These are phyloP conservation scores for Sterna hirundo DNA, from an alignment of 2,113 vertebrate genomes.

Conservation along the genomic window DNA sequence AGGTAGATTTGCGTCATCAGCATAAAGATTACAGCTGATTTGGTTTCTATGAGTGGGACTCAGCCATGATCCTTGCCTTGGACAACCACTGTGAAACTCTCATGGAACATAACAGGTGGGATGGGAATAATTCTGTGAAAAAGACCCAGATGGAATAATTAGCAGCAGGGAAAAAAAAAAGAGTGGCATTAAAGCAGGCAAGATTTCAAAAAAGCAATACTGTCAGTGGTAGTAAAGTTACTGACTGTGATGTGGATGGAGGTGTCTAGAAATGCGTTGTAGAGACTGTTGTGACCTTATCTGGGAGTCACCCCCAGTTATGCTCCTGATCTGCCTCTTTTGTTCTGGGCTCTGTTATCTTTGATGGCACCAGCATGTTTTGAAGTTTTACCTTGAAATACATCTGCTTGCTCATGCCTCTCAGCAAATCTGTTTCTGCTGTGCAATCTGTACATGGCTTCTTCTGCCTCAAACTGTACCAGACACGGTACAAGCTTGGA, in stretches of 20 bases:
- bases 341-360: neutral
- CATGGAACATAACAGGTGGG: neutral
- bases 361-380: neutral
- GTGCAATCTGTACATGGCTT: neutral
- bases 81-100: neutral
- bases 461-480: neutral
- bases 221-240: neutral
- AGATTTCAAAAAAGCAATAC: neutral
- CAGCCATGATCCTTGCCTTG: fast-evolving
- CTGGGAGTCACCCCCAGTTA: neutral
- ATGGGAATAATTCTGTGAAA: neutral
- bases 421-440: neutral
- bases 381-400: neutral
- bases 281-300: neutral
- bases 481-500: fast-evolving
- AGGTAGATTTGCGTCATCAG: neutral
- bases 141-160: neutral
- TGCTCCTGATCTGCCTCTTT: too few species aligned
- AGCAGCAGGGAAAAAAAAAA: neutral
- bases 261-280: fast-evolving
- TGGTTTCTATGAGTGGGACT: neutral
- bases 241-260: neutral
- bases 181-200: neutral
- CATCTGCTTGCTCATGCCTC: neutral
- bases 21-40: neutral